Percentiles rank a stretch among this genome's conserved stretches.
Evolutionary conservation across 2,888 invertebrate species (phyloP).

Genomic region (Ischnus inquisitorius): DNA sequence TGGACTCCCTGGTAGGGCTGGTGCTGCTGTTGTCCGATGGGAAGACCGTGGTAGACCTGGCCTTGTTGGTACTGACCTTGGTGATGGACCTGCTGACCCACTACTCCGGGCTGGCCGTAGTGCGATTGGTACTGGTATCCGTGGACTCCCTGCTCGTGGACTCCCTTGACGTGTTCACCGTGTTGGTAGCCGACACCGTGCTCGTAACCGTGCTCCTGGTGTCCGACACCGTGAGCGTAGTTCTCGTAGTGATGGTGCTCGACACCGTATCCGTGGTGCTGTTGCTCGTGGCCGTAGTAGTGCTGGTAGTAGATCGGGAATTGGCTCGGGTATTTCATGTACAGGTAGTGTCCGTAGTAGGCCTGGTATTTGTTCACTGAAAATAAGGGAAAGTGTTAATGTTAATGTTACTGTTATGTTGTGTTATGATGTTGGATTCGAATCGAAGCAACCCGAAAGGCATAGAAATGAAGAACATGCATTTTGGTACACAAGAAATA

Average conservation of each 20-base stretch:
- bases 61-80: constrained; percentile 46
- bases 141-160: constrained; percentile 39
- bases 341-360: constrained; percentile 75
- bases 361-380: constrained; percentile 75
- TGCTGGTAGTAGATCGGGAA: constrained; percentile 63
- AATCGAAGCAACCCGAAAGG: neutral
- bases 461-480: neutral
- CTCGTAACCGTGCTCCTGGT: constrained; percentile 26
- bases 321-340: constrained; percentile 75
- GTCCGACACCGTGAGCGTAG: constrained; percentile 15
- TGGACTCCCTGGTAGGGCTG: constrained; percentile 36
- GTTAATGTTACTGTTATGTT: neutral
- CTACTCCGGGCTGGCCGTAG: constrained; percentile 26
- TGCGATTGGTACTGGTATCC: constrained; percentile 51
- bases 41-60: constrained; percentile 4
- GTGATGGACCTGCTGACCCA: constrained; percentile 35
- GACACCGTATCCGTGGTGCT: constrained; percentile 63
- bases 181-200: constrained; percentile 29
- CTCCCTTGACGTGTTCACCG: constrained; percentile 47
- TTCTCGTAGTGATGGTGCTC: constrained; percentile 67
- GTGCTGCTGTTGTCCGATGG: too few species aligned
- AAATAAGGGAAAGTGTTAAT: constrained; percentile 3
- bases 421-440: neutral
- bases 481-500: too few species aligned
- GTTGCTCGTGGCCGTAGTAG: constrained; percentile 55